Percentiles rank a stretch among this genome's conserved stretches.
Conservation (phyloP, 2,113 vertebrate species). For the Percina caprodes region DNA sequence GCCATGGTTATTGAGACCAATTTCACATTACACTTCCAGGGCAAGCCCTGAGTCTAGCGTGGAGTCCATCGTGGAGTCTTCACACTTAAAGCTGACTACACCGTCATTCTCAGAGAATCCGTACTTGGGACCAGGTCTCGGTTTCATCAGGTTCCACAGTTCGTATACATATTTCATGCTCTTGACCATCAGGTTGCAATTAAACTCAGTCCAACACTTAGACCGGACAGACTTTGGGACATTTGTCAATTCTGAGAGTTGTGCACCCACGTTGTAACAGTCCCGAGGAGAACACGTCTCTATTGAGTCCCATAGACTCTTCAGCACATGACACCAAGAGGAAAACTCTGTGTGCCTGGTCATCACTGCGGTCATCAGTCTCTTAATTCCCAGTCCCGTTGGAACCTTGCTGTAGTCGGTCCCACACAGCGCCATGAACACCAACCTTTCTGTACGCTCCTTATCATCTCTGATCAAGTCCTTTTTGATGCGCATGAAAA, state of each 20-base stretch:
- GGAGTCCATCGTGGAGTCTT: too few relatives aligned
- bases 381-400: background rate
- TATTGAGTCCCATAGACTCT: background rate
- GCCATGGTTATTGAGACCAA: too few relatives aligned
- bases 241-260: background rate
- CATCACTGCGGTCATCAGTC: background rate
- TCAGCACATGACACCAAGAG: background rate
- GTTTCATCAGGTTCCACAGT: background rate
- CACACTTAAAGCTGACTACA: too few relatives aligned
- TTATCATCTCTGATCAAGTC: too few relatives aligned
- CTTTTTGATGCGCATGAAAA: too few relatives aligned
- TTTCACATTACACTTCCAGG: too few relatives aligned
- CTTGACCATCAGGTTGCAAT: background rate
- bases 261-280: background rate
- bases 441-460: background rate
- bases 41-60: too few relatives aligned
- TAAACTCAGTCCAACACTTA: background rate
- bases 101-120: too few relatives aligned
- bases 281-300: background rate
- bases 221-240: fast-evolving
- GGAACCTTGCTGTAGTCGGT: background rate
- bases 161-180: background rate
- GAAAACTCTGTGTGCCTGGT: background rate
- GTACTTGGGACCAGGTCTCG: background rate
- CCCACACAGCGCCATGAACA: background rate